Evolutionary conservation across 1,140 invertebrate species (phyloP).

Genomic region (Hylaeus anthracinus): DNA sequence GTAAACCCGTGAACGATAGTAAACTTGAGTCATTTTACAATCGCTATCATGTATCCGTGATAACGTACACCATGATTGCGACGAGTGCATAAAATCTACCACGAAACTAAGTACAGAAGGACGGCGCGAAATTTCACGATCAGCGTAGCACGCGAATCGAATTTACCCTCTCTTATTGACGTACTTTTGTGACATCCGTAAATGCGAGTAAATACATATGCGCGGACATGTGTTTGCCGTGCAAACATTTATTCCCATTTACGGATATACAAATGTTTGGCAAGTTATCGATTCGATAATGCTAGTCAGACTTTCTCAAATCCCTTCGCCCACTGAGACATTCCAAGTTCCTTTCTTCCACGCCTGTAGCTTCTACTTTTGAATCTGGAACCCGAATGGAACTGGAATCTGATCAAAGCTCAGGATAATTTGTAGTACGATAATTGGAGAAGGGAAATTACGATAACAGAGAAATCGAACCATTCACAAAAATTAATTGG

Average conservation of each 20-base stretch:
- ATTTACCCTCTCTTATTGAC: background rate
- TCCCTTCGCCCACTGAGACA: background rate
- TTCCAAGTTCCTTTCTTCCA: background rate
- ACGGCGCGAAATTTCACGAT: background rate
- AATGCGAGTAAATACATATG: background rate
- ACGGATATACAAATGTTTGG: background rate
- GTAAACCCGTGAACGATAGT: background rate
- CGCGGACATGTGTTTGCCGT: background rate
- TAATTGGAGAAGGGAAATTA: background rate
- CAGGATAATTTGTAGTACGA: background rate
- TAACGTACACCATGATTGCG: background rate
- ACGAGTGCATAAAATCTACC: background rate
- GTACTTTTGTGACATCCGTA: background rate
- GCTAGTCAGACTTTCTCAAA: background rate
- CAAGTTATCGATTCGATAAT: background rate
- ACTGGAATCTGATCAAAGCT: background rate
- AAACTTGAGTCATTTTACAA: background rate
- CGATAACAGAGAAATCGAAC: background rate
- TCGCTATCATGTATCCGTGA: background rate
- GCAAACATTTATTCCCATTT: slow-evolving; percentile 7
- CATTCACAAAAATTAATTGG: background rate
- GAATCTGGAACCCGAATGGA: background rate
- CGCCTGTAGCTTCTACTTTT: background rate
- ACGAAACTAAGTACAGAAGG: background rate
- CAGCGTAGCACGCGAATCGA: background rate